Evolutionary conservation across 2,888 invertebrate species (phyloP), one percentile per base, ranked within the genome.

Genomic region (Drosophila rellima): DNA sequence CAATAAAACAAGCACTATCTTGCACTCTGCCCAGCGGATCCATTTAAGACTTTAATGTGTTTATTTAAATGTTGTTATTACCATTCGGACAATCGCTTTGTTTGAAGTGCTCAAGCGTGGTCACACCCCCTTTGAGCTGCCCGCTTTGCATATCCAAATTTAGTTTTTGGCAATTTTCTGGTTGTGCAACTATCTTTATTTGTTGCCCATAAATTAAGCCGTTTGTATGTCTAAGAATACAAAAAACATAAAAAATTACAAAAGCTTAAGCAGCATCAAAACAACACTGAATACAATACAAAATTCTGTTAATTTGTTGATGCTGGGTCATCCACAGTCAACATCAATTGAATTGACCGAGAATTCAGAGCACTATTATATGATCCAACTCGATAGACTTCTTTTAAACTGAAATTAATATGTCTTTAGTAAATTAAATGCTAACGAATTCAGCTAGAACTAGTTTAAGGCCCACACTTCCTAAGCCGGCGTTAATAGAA

Each of bases 391-490:
- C 8, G 37, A 71, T 70, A 56, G 18, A 11, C 42, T 26, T 52
- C 44, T 59, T 62, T 55, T 57, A 33, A 45, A 35, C 31, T 54
- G 51, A 61, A 50, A 42, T 45, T 47, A 11, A 57, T 37, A 35
- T 56, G 13, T 45, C 7, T 31, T 2, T 35, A 13, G 13, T 44
- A 57, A 61, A 76, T 77, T 20, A 31, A 40, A 55, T 69, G 68
- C 48, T 56, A 77, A 72, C 59, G 4, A 40, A 72, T 77, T 55
- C 71, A 51, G 29, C 23, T 17, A 70, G 76, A 82, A 86, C 82
- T 86, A 83, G 82, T 86, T 82, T 78, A 60, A 47, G 62, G 42
- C 33, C 45, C 67, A 61, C 62, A 74, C 74, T 74, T 82, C 74
- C 77, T 65, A 78, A 76, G 73, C 66, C 33, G 56, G 15, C 55